Conservation (phyloP, 1,140 invertebrate species). For the Neodiprion fabricii region DNA sequence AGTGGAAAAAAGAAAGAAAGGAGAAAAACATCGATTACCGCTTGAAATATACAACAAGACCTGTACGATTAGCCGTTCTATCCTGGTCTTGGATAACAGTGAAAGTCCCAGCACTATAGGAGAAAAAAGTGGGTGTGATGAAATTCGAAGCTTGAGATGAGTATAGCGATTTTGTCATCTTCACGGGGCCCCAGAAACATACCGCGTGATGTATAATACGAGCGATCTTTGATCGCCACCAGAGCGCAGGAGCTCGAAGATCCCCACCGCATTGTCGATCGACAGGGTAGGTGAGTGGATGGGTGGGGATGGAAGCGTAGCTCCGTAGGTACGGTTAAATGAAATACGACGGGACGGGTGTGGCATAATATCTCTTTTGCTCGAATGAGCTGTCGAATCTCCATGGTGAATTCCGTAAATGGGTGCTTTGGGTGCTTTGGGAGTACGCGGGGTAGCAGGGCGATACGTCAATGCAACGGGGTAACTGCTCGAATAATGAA, state of each 20-base stretch:
- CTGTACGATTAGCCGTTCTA: no score
- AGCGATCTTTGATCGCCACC: not conserved
- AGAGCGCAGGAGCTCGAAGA: not conserved
- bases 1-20: no score
- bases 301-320: not conserved
- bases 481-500: not conserved
- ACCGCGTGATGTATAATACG: not conserved
- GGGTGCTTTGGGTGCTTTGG: conserved; percentile 22
- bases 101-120: no score
- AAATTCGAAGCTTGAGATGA: no score
- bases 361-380: conserved; percentile 17
- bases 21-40: no score
- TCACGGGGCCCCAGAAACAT: no score
- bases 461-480: not conserved
- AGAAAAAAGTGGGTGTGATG: no score
- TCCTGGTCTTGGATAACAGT: no score
- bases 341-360: conserved; percentile 25
- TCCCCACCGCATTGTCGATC: not conserved
- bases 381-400: conserved; percentile 23
- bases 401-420: conserved; percentile 22
- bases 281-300: not conserved
- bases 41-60: no score
- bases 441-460: not conserved
- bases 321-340: conserved; percentile 25
- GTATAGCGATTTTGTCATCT: no score